Conservation (phyloP, 2,113 vertebrate genomes). For the Istiophorus platypterus region DNA sequence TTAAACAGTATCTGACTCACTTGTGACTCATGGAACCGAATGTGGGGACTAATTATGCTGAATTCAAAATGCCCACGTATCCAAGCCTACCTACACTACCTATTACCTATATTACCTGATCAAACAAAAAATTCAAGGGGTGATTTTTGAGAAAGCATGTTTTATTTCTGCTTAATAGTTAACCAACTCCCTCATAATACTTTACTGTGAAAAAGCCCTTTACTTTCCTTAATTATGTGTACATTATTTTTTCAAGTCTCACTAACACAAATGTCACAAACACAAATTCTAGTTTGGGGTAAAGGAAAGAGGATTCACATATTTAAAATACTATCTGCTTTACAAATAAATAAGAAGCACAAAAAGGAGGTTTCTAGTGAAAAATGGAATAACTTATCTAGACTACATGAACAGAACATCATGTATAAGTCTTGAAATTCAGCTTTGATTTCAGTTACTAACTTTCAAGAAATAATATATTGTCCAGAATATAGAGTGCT, state of each 20-base stretch:
- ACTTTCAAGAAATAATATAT: neutral
- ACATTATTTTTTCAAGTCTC: neutral
- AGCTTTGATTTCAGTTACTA: neutral
- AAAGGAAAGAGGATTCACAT: neutral
- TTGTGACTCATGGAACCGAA: constrained; percentile 46
- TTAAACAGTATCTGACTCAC: constrained; percentile 55
- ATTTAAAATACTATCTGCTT: neutral
- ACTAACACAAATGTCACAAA: neutral
- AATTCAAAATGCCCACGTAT: constrained; percentile 35
- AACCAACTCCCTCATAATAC: neutral
- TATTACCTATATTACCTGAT: constrained; percentile 11
- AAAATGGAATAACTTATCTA: neutral
- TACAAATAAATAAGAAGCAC: neutral
- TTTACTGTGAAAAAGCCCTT: neutral
- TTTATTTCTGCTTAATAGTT: neutral
- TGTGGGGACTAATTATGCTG: constrained; percentile 39
- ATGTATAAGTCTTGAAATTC: neutral
- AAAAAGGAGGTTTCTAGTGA: neutral
- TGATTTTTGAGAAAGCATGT: neutral
- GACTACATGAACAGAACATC: neutral
- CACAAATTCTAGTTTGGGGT: neutral
- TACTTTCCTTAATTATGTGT: neutral
- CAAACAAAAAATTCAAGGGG: neutral
- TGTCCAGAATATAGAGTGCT: neutral
- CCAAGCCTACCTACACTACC: constrained; percentile 12